Conservation (phyloP, 2,797 vertebrate species). For the Cossypha dichroa region DNA sequence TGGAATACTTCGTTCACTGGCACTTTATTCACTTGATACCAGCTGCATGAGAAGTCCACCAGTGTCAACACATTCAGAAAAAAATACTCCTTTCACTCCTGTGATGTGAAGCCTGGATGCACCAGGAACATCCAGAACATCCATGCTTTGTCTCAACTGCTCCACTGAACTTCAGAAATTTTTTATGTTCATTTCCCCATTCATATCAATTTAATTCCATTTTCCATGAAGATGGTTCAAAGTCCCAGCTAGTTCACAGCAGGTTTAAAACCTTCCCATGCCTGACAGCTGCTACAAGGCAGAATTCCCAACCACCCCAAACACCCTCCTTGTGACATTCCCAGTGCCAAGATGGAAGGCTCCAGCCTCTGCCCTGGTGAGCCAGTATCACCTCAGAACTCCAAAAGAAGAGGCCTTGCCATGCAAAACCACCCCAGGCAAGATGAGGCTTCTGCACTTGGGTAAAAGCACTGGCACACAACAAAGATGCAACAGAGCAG, state of each 20-base stretch:
- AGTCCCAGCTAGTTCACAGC: background rate
- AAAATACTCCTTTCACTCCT: background rate
- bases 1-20: background rate
- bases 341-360: rapidly evolving
- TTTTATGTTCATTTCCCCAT: background rate
- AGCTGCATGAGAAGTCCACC: background rate
- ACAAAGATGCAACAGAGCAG: rapidly evolving
- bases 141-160: background rate
- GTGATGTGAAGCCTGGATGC: background rate
- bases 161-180: background rate
- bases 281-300: background rate
- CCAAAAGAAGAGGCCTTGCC: background rate
- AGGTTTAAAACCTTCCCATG: background rate
- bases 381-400: background rate
- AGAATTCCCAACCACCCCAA: background rate
- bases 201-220: background rate
- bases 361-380: background rate
- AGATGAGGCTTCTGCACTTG: background rate
- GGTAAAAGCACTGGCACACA: background rate
- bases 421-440: background rate
- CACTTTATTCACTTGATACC: background rate
- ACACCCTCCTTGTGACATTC: rapidly evolving
- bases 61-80: background rate
- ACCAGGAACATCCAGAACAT: background rate
- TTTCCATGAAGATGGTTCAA: background rate